phyloP scores from a whole-genome alignment of 2,797 vertebrate species.

The Coranthus polyacanthus region DNA sequence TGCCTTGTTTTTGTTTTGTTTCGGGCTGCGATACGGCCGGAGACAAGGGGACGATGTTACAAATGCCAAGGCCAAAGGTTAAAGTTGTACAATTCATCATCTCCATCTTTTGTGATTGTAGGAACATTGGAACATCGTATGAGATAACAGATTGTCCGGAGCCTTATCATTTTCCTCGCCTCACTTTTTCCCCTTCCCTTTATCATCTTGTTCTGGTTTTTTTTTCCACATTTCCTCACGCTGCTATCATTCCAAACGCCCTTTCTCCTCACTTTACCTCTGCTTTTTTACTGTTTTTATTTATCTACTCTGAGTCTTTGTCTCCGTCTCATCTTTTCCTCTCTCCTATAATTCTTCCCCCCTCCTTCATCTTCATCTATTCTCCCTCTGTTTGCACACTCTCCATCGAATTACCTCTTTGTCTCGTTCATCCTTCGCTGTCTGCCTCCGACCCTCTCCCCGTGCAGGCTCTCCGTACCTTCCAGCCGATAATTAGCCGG shows the following conservation, averaged over 20 bases:
- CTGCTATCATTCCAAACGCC: slow-evolving; percentile 27
- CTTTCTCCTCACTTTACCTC: slow-evolving; percentile 53
- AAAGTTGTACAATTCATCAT: slow-evolving; percentile 62
- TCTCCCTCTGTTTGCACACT: too few relatives aligned
- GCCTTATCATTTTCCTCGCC: slow-evolving; percentile 45
- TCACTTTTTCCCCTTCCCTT: slow-evolving; percentile 44
- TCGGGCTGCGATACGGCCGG: slow-evolving; percentile 14
- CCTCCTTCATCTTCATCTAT: slow-evolving; percentile 15
- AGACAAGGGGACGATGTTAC: slow-evolving; percentile 43
- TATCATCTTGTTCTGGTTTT: slow-evolving; percentile 30
- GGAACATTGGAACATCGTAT: slow-evolving; percentile 34
- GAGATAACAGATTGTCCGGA: slow-evolving; percentile 49
- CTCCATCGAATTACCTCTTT: slow-evolving; percentile 17
- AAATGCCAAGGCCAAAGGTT: slow-evolving; percentile 61
- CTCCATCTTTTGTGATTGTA: slow-evolving; percentile 31
- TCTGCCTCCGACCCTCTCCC: slow-evolving; percentile 4
- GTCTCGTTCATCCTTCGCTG: slow-evolving; percentile 32
- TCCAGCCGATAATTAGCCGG: slow-evolving; percentile 65
- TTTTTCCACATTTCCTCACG: slow-evolving; percentile 9
- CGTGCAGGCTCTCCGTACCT: slow-evolving; percentile 26
- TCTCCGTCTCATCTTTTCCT: slow-evolving; percentile 27
- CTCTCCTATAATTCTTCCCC: slow-evolving; percentile 11
- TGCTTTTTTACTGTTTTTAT: slow-evolving; percentile 29
- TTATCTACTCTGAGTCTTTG: slow-evolving; percentile 31
- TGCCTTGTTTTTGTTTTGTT: slow-evolving; percentile 29